Conservation (phyloP, 1,140 invertebrate species). For the Parapsyche elsis region DNA sequence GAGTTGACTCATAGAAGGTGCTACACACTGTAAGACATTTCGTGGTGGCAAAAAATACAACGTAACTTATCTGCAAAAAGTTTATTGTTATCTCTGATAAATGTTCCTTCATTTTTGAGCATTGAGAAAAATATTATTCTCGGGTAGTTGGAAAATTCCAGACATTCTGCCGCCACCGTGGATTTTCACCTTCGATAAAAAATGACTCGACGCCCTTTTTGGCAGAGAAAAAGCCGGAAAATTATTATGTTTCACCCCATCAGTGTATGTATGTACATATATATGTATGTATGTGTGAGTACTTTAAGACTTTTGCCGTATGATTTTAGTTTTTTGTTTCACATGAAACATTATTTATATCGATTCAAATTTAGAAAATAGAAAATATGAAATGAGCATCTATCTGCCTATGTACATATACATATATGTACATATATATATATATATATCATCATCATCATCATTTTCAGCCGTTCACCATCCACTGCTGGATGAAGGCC, state of each 20-base stretch:
- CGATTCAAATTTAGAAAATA: no score
- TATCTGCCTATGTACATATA: no score
- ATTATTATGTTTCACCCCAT: background rate
- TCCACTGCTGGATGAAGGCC: no score
- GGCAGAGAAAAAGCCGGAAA: background rate
- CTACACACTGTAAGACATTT: background rate
- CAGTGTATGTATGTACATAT: background rate
- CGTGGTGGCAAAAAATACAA: background rate
- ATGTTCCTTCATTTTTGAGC: conserved; percentile 6
- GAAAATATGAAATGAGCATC: no score
- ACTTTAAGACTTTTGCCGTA: no score
- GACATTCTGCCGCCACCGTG: background rate
- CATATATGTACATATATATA: no score
- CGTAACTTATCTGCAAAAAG: background rate
- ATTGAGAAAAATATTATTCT: conserved; percentile 16
- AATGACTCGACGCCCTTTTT: background rate
- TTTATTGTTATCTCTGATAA: conserved; percentile 31
- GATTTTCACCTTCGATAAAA: conserved; percentile 12
- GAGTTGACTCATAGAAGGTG: conserved; percentile 4
- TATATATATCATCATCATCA: no score
- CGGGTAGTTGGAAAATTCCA: background rate
- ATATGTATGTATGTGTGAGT: background rate
- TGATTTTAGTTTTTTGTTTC: no score
- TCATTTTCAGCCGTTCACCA: no score
- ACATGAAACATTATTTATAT: no score